Evolutionary conservation across 2,797 vertebrate species (phyloP).

Genomic region (Perdix hodgsoniae): DNA sequence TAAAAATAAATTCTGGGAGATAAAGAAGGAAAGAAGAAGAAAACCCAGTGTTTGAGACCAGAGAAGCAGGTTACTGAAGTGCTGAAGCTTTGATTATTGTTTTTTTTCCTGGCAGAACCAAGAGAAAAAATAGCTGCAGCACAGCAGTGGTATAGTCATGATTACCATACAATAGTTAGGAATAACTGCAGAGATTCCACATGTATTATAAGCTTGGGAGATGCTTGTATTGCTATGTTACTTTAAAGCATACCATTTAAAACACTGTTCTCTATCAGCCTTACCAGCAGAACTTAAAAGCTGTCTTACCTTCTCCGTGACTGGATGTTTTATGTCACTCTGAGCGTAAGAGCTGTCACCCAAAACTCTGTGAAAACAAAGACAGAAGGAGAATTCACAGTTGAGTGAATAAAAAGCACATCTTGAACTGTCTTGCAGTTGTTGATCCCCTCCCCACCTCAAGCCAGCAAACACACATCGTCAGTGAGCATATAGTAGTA

Average conservation of each 20-base stretch:
- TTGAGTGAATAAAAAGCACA: not conserved
- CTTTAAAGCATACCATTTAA: not conserved
- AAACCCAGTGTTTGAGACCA: not conserved
- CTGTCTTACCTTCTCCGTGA: not conserved
- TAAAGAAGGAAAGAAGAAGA: not conserved
- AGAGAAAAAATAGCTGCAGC: not conserved
- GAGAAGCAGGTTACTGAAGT: not conserved
- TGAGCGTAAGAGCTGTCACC: not conserved
- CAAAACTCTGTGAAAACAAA: not conserved
- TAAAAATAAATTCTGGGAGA: not conserved
- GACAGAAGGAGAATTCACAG: not conserved
- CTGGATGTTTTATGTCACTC: not conserved
- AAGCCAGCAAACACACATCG: accelerated
- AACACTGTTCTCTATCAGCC: not conserved
- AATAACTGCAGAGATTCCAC: conserved; percentile 5
- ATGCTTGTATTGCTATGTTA: not conserved
- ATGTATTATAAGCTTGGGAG: not conserved
- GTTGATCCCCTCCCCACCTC: too few species aligned
- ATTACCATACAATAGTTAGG: not conserved
- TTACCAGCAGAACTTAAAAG: not conserved
- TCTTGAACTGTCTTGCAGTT: not conserved
- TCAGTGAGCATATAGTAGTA: not conserved
- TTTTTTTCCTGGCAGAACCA: not conserved
- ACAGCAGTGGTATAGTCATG: not conserved
- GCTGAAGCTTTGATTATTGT: not conserved